phyloP scores from a whole-genome alignment of 2,797 vertebrate species.

The Scolopax rusticola region DNA sequence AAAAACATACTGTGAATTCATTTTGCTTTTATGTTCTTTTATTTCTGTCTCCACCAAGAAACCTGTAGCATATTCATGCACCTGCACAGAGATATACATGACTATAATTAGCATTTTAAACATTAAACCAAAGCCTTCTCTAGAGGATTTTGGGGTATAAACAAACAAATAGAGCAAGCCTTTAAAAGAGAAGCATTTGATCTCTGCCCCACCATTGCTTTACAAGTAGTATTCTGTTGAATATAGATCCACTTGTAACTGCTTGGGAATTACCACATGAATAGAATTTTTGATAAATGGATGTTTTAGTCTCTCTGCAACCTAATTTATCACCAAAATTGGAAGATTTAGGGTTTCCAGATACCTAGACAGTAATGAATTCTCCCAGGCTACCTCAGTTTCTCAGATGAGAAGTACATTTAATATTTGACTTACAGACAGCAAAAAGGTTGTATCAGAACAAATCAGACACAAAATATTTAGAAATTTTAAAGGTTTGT shows the following conservation, averaged over 20 bases:
- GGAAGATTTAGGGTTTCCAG: constrained; percentile 18
- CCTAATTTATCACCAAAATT: constrained; percentile 33
- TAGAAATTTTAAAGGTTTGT: neutral
- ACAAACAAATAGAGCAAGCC: neutral
- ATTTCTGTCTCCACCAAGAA: neutral
- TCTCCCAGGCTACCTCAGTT: neutral
- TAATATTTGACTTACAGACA: constrained; percentile 22
- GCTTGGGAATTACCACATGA: neutral
- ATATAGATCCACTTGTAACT: neutral
- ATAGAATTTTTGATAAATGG: constrained; percentile 41
- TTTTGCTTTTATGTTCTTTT: neutral
- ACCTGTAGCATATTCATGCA: neutral
- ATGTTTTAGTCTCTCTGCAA: neutral
- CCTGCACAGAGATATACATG: neutral
- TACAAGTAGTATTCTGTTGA: constrained; percentile 16
- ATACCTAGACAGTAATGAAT: constrained; percentile 4
- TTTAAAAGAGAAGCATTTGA: neutral
- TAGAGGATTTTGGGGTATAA: neutral
- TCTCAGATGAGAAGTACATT: neutral
- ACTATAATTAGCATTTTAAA: neutral
- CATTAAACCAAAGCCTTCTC: neutral
- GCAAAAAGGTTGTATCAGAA: neutral
- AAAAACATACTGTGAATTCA: neutral
- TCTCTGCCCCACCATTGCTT: neutral
- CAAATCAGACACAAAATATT: neutral